A percentile compares a stretch with the other conserved stretches of the same genome.
Conservation (phyloP, 2,113 vertebrate species). For the Lophotis ruficrista region DNA sequence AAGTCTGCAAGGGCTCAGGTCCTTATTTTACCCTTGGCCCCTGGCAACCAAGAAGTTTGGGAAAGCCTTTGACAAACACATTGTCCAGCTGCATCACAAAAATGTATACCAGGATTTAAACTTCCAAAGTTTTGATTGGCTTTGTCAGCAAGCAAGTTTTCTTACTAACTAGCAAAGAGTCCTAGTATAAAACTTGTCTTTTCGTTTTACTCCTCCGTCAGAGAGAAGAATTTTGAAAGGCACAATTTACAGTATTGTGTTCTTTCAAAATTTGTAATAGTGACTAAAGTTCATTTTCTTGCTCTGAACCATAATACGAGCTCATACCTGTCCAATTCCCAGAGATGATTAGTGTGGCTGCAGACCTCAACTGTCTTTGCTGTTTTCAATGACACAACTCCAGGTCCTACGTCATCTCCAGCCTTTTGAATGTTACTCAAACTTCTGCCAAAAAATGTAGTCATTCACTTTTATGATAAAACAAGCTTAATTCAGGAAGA, state of each 20-base stretch:
- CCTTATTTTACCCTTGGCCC: not conserved
- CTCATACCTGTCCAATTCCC: not conserved
- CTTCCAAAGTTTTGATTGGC: not conserved
- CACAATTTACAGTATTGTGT: not conserved
- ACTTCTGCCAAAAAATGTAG: not conserved
- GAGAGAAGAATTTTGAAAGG: not conserved
- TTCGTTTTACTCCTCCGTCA: not conserved
- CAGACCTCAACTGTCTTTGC: not conserved
- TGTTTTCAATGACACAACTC: not conserved
- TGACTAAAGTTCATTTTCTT: not conserved
- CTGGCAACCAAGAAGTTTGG: not conserved
- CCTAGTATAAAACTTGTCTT: not conserved
- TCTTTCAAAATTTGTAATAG: not conserved
- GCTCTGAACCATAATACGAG: not conserved
- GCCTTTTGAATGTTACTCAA: not conserved
- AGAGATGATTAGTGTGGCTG: not conserved
- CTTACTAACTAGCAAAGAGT: not conserved
- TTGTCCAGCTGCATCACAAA: not conserved
- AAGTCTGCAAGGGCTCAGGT: not conserved
- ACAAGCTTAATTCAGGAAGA: not conserved
- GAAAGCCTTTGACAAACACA: not conserved
- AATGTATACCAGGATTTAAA: not conserved
- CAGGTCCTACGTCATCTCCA: fast-evolving
- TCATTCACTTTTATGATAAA: not conserved
- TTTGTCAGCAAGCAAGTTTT: not conserved